These are phyloP conservation scores for Lycaena phlaeas DNA, from an alignment of 2,888 invertebrate genomes.

Conservation along the genomic window DNA sequence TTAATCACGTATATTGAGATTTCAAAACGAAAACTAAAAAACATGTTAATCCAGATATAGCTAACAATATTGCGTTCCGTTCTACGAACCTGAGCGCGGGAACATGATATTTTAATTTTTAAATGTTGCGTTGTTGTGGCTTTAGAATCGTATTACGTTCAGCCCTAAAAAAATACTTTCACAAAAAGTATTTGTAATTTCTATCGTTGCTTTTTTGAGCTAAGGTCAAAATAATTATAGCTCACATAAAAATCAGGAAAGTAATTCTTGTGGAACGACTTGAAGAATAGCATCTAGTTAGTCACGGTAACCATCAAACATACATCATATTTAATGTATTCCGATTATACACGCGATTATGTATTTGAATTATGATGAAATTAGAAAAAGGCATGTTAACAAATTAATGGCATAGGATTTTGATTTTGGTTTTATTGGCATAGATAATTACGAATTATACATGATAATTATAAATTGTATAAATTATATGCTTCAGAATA, in stretches of 20 bases:
- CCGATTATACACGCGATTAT: constrained; percentile 7
- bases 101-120: constrained; percentile 45
- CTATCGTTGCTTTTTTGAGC: too few relatives aligned
- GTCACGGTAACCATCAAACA: constrained; percentile 14
- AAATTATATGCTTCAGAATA: too few relatives aligned
- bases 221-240: constrained; percentile 18
- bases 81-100: constrained; percentile 41
- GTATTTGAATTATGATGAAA: constrained; percentile 4
- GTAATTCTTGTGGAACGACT: constrained; percentile 15
- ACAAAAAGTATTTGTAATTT: background rate
- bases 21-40: constrained; percentile 9
- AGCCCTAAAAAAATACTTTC: background rate
- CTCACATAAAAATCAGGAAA: constrained; percentile 11
- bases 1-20: constrained; percentile 11
- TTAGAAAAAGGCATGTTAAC: constrained; percentile 4
- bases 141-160: constrained; percentile 23
- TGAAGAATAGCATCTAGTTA: constrained; percentile 2
- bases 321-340: constrained; percentile 3
- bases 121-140: constrained; percentile 35
- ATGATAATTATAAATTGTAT: too few relatives aligned
- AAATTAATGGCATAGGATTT: constrained; percentile 2
- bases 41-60: constrained; percentile 13
- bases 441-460: too few relatives aligned
- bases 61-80: constrained; percentile 32
- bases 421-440: constrained; percentile 3